Conservation (phyloP, 37 sponge, comb jelly and placozoan species). For the Aplysina aerophoba region DNA sequence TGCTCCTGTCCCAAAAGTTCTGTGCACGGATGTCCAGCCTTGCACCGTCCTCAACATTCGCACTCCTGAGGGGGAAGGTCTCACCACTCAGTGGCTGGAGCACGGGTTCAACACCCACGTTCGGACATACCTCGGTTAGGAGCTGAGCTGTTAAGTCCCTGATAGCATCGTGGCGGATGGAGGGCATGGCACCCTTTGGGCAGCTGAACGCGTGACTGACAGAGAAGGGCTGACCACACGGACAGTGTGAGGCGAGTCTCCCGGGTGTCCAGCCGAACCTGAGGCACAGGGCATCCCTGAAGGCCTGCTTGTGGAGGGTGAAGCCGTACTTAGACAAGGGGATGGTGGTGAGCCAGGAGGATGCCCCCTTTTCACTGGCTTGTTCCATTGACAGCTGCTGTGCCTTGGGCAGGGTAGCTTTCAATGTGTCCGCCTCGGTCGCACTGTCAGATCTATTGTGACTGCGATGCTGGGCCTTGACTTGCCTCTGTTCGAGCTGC, state of each 20-base stretch:
- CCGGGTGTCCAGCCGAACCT: slow-evolving; percentile 17
- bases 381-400: slow-evolving; percentile 13
- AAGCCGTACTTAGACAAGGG: background rate
- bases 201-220: slow-evolving; percentile 18
- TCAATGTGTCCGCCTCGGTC: slow-evolving; percentile 12
- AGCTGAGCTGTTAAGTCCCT: slow-evolving; percentile 13
- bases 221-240: slow-evolving; percentile 1
- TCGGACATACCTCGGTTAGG: slow-evolving; percentile 15
- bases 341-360: slow-evolving; percentile 4
- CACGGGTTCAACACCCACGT: background rate
- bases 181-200: slow-evolving; percentile 14
- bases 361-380: slow-evolving; percentile 19
- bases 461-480: background rate
- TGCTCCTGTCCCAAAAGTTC: slow-evolving; percentile 6
- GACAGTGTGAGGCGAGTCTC: background rate
- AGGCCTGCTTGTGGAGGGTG: slow-evolving; percentile 23
- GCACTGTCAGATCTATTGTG: background rate
- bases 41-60: background rate
- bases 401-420: background rate
- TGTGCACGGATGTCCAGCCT: background rate
- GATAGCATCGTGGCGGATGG: slow-evolving; percentile 13
- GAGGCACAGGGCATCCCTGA: slow-evolving; percentile 20
- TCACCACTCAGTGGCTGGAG: background rate
- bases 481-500: background rate
- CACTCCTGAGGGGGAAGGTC: background rate